Evolutionary conservation across 2,797 vertebrate genomes (phyloP), one percentile per base, ranked within the genome.

Genomic region (Gambelia wislizenii): DNA sequence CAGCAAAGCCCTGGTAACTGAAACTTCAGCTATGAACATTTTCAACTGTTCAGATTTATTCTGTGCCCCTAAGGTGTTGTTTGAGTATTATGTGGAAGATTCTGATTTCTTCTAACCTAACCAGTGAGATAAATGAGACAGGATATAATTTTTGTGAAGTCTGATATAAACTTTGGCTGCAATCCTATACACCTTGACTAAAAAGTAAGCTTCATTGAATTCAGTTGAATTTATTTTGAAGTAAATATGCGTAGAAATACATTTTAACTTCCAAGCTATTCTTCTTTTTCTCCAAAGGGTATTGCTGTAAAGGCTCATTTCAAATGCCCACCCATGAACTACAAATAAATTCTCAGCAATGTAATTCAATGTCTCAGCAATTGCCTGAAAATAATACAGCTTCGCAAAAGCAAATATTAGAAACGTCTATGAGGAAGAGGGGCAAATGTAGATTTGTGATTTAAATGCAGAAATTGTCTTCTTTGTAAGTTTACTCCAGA

Each of bases 391-490:
- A 25, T 59, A 47, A 69, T 69, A 86, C 70, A 49, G 54, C 52
- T 88, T 0, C 86, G 78, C 0, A 0, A 44, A 2, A 56, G 14
- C 4, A n/a, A 78, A 56, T 44, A 61, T 56, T 69, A 70, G 39
- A 93, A 90, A 7, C 20, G 56, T 67, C 82, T 3, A 16, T 78
- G 39, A 49, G 72, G 74, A 85, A 64, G 85, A 30, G 0, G 84
- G 2, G 54, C 77, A 5, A 67, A 22, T n/a, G 33, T 67, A 78
- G 22, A 14, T 20, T 83, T 44, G 61, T 49, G 12, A 59, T 64
- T 91, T 70, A 6, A 22, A 30, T 49, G 2, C 30, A n/a, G 33
- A 5, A 27, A 67, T 44, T 64, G 22, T 42, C 56, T 76, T 76
- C 44, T n/a, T 54, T 82, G 42, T 83, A 25, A 83, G 1, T 25